These are phyloP conservation scores for Psittacus erithacus DNA, from an alignment of 2,113 vertebrate genomes.

Conservation along the genomic window DNA sequence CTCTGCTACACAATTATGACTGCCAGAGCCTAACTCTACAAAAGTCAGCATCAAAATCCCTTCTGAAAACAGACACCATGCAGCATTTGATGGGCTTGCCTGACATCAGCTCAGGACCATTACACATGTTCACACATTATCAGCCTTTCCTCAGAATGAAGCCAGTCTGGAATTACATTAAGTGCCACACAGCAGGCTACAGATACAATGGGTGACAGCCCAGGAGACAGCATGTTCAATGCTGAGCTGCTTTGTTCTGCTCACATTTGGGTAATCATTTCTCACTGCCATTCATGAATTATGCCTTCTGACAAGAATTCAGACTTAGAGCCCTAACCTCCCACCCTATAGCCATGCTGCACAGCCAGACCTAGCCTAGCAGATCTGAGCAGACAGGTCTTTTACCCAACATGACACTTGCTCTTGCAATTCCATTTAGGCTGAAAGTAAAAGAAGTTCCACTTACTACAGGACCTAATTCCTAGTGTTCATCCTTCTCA, in stretches of 20 bases:
- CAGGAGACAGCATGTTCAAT: not conserved
- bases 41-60: not conserved
- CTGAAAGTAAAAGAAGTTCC: not conserved
- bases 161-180: not conserved
- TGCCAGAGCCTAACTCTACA: not conserved
- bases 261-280: not conserved
- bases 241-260: not conserved
- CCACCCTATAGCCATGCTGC: not conserved
- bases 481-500: not conserved
- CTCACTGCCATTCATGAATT: not conserved
- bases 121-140: constrained; percentile 3
- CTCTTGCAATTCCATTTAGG: not conserved
- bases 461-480: not conserved
- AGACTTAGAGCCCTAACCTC: not conserved
- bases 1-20: not conserved
- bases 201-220: not conserved
- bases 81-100: not conserved
- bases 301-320: not conserved
- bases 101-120: not conserved
- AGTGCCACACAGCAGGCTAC: not conserved
- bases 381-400: not conserved
- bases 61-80: constrained; percentile 6
- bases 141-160: not conserved
- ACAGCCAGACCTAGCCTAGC: not conserved
- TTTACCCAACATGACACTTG: not conserved